A percentile compares a stretch with the other conserved stretches of the same genome.
These are phyloP conservation scores for Cyclophora punctaria DNA, from an alignment of 2,888 invertebrate species.

Conservation along the genomic window DNA sequence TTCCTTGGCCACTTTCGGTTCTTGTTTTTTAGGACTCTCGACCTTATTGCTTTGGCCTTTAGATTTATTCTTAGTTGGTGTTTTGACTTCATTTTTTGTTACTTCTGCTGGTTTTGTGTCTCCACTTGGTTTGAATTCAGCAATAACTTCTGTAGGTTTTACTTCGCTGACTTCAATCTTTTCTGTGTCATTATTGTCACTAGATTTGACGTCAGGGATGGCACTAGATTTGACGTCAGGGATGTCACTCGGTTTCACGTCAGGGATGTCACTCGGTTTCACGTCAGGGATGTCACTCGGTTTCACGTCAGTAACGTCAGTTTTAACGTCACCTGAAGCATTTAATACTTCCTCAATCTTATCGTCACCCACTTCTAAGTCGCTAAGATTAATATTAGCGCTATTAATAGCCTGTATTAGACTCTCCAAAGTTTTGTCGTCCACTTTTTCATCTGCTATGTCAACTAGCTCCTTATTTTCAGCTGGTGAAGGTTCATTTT, in stretches of 20 bases:
- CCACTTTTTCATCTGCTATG: conserved; percentile 24
- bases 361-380: conserved; percentile 40
- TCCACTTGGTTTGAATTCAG: neutral
- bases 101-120: neutral
- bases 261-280: neutral
- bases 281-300: neutral
- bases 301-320: conserved; percentile 2
- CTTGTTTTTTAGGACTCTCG: neutral
- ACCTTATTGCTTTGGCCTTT: conserved; percentile 1
- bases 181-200: neutral
- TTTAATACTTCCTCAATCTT: conserved; percentile 24
- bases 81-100: neutral
- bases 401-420: conserved; percentile 53
- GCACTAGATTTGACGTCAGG: too few relatives aligned
- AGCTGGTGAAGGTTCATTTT: conserved; percentile 1
- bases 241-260: too few relatives aligned
- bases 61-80: neutral
- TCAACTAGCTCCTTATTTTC: neutral
- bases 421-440: conserved; percentile 48
- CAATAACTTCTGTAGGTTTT: neutral
- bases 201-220: too few relatives aligned
- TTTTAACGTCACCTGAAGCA: conserved; percentile 5
- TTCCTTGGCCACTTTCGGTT: neutral
- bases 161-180: neutral
- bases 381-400: conserved; percentile 47